Conservation (phyloP, 2,113 vertebrate genomes). For the Pelusios castaneus region DNA sequence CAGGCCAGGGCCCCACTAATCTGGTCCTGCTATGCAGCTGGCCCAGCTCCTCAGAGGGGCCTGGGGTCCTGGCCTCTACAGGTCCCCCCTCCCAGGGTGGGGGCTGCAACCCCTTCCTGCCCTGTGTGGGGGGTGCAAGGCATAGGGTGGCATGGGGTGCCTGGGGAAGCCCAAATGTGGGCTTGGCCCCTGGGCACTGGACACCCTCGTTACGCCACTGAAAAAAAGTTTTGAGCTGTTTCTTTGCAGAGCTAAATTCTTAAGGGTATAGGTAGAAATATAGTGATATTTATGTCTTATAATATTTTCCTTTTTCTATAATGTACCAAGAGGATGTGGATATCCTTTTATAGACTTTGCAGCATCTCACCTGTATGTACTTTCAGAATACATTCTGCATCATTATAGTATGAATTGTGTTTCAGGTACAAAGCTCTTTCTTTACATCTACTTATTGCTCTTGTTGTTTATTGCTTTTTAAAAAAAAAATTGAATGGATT, state of each 20-base stretch:
- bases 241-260: conserved; percentile 56
- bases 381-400: conserved; percentile 38
- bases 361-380: conserved; percentile 26
- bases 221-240: conserved; percentile 64
- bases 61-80: too few relatives aligned
- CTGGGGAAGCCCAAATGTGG: too few relatives aligned
- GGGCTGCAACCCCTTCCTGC: too few relatives aligned
- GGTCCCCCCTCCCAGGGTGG: too few relatives aligned
- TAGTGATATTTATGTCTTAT: conserved; percentile 52
- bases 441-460: neutral
- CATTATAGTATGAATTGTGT: neutral
- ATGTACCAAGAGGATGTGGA: conserved; percentile 17
- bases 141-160: too few relatives aligned
- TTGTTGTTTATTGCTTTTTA: neutral
- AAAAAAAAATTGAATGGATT: conserved; percentile 22
- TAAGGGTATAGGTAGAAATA: conserved; percentile 35
- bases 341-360: conserved; percentile 40
- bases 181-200: too few relatives aligned
- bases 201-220: too few relatives aligned
- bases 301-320: conserved; percentile 57
- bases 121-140: too few relatives aligned
- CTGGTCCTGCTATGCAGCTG: too few relatives aligned
- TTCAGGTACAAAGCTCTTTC: conserved; percentile 28
- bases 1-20: too few relatives aligned
- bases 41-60: too few relatives aligned